Evolutionary conservation across 2,888 invertebrate species (phyloP).

Genomic region (Nomada lathburiana): DNA sequence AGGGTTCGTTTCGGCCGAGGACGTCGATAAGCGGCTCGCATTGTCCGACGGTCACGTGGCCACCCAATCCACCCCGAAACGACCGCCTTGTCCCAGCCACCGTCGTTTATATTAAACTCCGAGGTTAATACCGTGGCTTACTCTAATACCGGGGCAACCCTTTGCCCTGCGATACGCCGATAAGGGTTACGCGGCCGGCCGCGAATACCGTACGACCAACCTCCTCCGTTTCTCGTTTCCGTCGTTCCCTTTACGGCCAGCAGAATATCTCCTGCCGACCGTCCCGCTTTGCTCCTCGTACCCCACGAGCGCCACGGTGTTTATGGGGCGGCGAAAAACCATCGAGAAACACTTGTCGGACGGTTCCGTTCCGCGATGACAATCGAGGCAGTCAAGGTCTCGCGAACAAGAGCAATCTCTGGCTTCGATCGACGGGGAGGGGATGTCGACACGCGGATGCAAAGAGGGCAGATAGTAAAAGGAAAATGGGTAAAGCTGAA

Average conservation of each 20-base stretch:
- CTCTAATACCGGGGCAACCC: constrained; percentile 81
- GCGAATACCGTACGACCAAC: constrained; percentile 61
- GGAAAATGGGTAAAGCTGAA: constrained; percentile 79
- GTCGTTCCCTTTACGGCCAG: not conserved
- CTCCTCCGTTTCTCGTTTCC: not conserved
- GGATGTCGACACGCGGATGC: constrained; percentile 54
- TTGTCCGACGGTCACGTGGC: constrained; percentile 79
- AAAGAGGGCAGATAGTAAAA: constrained; percentile 80
- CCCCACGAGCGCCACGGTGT: not conserved
- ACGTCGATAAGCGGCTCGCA: constrained; percentile 78
- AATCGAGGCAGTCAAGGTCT: not conserved
- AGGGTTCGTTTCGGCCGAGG: constrained; percentile 63
- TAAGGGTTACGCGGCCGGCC: constrained; percentile 78
- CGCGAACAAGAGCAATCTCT: not conserved
- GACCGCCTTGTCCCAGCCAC: constrained; percentile 47
- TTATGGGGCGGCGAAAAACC: not conserved
- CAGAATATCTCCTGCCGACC: not conserved
- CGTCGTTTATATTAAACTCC: constrained; percentile 82
- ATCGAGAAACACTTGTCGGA: not conserved
- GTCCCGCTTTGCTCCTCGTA: not conserved
- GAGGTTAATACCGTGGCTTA: constrained; percentile 82
- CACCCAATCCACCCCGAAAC: constrained; percentile 47
- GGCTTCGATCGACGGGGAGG: constrained; percentile 26
- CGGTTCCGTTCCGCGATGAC: too few relatives aligned
- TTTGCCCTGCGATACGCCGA: constrained; percentile 82